These are phyloP conservation scores for Ectropis grisescens DNA, from an alignment of 1,140 invertebrate species.

Conservation along the genomic window DNA sequence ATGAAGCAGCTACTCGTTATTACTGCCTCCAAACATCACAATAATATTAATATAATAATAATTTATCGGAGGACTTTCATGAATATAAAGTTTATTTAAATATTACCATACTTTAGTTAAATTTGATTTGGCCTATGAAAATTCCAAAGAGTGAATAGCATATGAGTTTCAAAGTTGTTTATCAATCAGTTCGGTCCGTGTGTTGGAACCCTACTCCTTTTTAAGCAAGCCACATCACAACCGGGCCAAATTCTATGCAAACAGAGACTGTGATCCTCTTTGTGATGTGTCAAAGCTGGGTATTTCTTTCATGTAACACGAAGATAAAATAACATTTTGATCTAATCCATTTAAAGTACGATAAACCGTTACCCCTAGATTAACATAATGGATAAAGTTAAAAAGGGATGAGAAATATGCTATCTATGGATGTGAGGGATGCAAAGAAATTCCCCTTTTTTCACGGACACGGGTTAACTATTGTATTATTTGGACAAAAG, in stretches of 20 bases:
- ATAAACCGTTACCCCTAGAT: constrained; percentile 39
- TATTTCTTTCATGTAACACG: constrained; percentile 11
- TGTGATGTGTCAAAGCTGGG: constrained; percentile 8
- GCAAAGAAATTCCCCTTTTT: constrained; percentile 32
- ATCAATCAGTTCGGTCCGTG: too few relatives aligned
- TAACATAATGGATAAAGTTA: constrained; percentile 41
- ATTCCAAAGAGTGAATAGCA: too few relatives aligned
- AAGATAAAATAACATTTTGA: constrained; percentile 22
- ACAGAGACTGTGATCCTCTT: constrained; percentile 2
- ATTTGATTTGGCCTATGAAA: too few relatives aligned
- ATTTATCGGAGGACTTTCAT: too few relatives aligned
- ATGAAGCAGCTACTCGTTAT: too few relatives aligned
- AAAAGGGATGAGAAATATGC: constrained; percentile 33
- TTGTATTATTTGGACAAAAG: constrained; percentile 33
- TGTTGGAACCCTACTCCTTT: too few relatives aligned
- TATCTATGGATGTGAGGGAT: constrained; percentile 29
- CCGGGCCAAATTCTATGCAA: constrained; percentile 4
- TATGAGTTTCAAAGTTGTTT: background rate
- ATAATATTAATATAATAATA: too few relatives aligned
- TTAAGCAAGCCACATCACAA: background rate
- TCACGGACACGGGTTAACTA: constrained; percentile 29
- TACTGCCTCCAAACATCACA: too few relatives aligned
- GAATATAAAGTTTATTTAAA: too few relatives aligned
- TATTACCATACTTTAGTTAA: too few relatives aligned
- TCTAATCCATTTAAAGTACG: constrained; percentile 33